A percentile compares a stretch with the other conserved stretches of the same genome.
Evolutionary conservation across 2,888 invertebrate species (phyloP).

Genomic region (Archips xylosteana): DNA sequence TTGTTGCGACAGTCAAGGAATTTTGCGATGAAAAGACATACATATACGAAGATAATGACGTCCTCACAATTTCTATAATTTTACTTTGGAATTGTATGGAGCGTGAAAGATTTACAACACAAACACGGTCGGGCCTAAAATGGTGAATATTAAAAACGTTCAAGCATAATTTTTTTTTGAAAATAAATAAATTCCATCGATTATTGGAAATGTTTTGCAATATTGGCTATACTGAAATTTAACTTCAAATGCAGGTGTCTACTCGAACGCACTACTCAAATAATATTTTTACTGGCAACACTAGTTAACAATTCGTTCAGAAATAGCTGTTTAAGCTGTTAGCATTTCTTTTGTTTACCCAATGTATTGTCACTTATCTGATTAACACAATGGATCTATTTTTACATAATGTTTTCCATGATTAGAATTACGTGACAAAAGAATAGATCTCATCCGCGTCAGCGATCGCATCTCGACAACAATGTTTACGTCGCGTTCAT

Average conservation of each 20-base stretch:
- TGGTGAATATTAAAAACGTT: no score
- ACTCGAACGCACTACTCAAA: conserved; percentile 19
- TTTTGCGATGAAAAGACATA: no score
- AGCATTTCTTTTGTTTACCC: conserved; percentile 28
- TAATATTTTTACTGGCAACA: conserved; percentile 12
- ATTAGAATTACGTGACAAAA: conserved; percentile 15
- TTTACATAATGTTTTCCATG: conserved; percentile 8
- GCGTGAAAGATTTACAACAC: no score
- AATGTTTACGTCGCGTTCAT: conserved; percentile 41
- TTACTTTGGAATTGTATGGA: no score
- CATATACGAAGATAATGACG: no score
- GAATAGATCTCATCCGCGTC: not conserved
- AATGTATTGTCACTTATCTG: conserved; percentile 22
- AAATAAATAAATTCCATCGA: no score
- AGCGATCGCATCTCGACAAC: conserved; percentile 12
- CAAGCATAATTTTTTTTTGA: no score
- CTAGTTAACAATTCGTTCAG: conserved; percentile 33
- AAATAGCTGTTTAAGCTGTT: conserved; percentile 15
- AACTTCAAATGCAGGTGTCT: not conserved
- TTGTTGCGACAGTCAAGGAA: no score
- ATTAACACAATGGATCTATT: conserved; percentile 20
- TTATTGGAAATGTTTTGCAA: not conserved
- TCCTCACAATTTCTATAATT: no score
- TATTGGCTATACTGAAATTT: not conserved
- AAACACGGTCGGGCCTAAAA: no score